Percentiles rank a stretch among this genome's conserved stretches.
phyloP scores from a whole-genome alignment of 2,113 vertebrate genomes.

The Equus przewalskii region DNA sequence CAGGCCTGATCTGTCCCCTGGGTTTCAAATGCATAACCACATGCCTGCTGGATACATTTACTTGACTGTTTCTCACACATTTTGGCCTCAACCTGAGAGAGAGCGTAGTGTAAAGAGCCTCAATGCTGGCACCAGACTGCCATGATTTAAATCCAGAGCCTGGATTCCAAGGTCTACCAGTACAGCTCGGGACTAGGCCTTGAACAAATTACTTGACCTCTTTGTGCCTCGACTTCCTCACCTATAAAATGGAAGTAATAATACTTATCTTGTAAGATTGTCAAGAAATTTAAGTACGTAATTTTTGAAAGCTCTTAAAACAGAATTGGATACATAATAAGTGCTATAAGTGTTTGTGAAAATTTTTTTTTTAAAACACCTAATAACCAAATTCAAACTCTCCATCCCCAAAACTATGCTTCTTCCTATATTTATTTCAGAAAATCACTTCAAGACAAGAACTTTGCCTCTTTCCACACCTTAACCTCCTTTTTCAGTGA shows the following conservation, averaged over 20 bases:
- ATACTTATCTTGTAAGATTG: not conserved
- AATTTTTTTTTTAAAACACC: not conserved
- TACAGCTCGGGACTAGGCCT: not conserved
- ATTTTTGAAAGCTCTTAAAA: constrained; percentile 3
- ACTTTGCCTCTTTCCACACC: not conserved
- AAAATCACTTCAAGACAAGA: constrained; percentile 18
- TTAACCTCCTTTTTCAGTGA: constrained; percentile 40
- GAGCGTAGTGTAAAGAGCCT: not conserved
- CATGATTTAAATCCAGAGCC: not conserved
- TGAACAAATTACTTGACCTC: not conserved
- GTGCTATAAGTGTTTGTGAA: not conserved
- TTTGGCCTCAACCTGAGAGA: not conserved
- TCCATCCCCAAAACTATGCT: not conserved
- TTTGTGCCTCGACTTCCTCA: not conserved
- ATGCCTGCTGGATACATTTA: not conserved
- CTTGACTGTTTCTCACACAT: not conserved
- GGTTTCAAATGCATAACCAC: not conserved
- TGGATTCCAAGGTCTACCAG: not conserved
- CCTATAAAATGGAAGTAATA: not conserved
- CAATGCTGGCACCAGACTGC: not conserved
- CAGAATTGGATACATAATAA: not conserved
- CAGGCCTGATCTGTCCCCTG: not conserved
- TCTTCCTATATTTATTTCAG: constrained; percentile 34
- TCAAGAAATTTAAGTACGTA: not conserved
- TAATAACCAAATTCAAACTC: constrained; percentile 49